Base-by-base conservation (phyloP, 2,888 invertebrate species). In the Dinocampus coccinellae region DNA sequence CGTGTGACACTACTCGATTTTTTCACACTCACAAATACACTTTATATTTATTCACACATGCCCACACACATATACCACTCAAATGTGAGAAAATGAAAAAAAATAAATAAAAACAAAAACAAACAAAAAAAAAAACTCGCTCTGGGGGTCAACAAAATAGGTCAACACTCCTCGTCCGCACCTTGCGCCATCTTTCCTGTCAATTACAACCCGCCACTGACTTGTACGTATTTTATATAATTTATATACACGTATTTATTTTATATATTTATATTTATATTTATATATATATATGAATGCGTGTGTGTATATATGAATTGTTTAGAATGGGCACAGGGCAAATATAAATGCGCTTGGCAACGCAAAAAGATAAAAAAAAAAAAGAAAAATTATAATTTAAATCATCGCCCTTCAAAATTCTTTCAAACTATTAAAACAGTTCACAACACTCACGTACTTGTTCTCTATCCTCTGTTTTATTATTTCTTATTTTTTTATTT, bases 101-200 rank as follows among this genome's bases (percentile, higher is more conserved):
- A n/a, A n/a, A n/a, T n/a, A n/a, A n/a, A 60, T 20, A 60, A 36
- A 34, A 22, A 20, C 3, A 29, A 29, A 29, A 29, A 29, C 3
- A 29, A 29, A 29, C 7, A 29, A 29, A 20, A 36, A 36, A 22
- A 60, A 22, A 16, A 20, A 36, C 3, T 36, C 4, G 74, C 58
- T 60, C 62, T 47, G 65, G 80, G 78, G 79, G 77, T 78, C 79
- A 78, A 83, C 78, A 72, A 79, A 85, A 82, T 85, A 81, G 84
- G 85, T 85, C 85, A 85, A 82, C 83, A 81, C 78, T 89, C 81
- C 88, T 89, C 88, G 89, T 89, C 88, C 83, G 85, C 83, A 80
- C 80, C 80, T 82, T 86, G 85, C 87, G 86, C 86, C 88, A 88
- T 88, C 87, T 85, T 87, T 88, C 85, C 76, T 76, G 74, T 76